A percentile compares a stretch with the other conserved stretches of the same genome.
phyloP scores from a whole-genome alignment of 2,888 invertebrate species.

The Mythimna lalbum region DNA sequence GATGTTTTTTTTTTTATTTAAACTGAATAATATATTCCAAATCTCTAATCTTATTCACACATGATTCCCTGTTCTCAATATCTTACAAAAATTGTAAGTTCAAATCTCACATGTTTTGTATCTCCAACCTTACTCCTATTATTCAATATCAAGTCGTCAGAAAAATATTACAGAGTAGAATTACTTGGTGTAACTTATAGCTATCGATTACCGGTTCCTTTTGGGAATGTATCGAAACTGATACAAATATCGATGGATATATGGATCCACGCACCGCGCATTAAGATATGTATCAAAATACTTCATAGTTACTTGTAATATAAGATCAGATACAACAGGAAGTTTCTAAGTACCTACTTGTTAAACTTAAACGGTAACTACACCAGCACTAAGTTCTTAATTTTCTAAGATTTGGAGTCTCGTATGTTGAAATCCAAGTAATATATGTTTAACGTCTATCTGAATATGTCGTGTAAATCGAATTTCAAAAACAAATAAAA shows the following conservation, averaged over 20 bases:
- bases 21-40: not conserved
- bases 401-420: slow-evolving; percentile 15
- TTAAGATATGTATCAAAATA: slow-evolving; percentile 57
- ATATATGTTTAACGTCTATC: not conserved
- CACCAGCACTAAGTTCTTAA: slow-evolving; percentile 14
- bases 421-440: not conserved
- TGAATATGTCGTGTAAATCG: not conserved
- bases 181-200: slow-evolving; percentile 29
- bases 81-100: not conserved
- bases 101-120: not conserved
- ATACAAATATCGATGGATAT: slow-evolving; percentile 41
- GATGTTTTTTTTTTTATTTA: not conserved
- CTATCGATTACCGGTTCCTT: slow-evolving; percentile 42
- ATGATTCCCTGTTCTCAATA: not conserved
- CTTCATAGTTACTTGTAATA: slow-evolving; percentile 44
- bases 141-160: slow-evolving; percentile 10
- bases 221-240: slow-evolving; percentile 44
- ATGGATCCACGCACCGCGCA: slow-evolving; percentile 40
- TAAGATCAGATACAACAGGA: slow-evolving; percentile 39
- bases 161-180: slow-evolving; percentile 12
- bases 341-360: slow-evolving; percentile 42
- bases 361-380: slow-evolving; percentile 47
- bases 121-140: not conserved
- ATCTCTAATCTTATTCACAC: not conserved
- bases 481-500: not conserved